Percentiles rank a stretch among this genome's conserved stretches.
phyloP scores from a whole-genome alignment of 2,113 vertebrate species.

The Carlito syrichta region DNA sequence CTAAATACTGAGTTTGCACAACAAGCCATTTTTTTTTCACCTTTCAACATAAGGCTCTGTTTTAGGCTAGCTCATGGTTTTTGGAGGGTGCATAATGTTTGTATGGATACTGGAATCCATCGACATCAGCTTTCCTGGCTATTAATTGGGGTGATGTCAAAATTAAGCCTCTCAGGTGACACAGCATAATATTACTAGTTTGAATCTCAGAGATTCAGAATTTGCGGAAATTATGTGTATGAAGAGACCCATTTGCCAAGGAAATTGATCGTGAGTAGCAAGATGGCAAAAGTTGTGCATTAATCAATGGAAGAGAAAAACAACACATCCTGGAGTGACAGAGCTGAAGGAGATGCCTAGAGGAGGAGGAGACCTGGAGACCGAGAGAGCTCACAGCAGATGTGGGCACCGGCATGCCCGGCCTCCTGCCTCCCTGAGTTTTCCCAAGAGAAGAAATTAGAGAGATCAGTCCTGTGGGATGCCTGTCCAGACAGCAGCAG shows the following conservation, averaged over 20 bases:
- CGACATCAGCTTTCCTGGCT: not conserved
- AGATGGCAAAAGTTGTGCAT: not conserved
- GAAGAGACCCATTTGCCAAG: not conserved
- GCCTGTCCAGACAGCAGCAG: rapidly evolving
- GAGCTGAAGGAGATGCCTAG: rapidly evolving
- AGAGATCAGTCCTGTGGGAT: not conserved
- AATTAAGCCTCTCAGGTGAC: not conserved
- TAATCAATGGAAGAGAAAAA: not conserved
- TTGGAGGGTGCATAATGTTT: rapidly evolving
- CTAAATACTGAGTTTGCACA: not conserved
- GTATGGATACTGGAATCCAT: rapidly evolving
- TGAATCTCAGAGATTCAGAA: not conserved
- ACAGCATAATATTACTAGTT: not conserved
- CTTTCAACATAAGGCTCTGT: not conserved
- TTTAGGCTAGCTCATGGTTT: not conserved
- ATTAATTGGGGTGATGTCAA: not conserved
- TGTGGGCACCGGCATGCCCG: too few species aligned
- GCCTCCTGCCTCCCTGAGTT: too few species aligned
- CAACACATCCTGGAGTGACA: too few species aligned
- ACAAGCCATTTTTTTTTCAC: not conserved
- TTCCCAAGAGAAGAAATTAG: too few species aligned
- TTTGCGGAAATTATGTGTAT: not conserved
- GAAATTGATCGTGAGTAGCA: not conserved
- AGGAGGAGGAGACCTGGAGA: rapidly evolving
- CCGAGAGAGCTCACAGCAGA: too few species aligned